Conservation (phyloP, 2,113 vertebrate genomes). For the Gobius niger region DNA sequence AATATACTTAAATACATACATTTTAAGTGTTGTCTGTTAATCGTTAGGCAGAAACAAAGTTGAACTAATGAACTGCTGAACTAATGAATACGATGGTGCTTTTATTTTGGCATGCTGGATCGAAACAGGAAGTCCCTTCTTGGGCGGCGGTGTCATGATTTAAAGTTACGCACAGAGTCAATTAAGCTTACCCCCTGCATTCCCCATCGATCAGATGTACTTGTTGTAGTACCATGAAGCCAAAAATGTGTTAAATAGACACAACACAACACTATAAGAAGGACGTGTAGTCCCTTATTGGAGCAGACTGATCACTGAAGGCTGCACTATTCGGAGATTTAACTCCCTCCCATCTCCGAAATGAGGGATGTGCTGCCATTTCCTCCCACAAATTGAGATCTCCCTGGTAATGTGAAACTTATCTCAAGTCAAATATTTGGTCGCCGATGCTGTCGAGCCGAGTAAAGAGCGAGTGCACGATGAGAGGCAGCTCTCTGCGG, state of each 20-base stretch:
- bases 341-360: conserved; percentile 28
- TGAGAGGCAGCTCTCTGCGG: conserved; percentile 63
- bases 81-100: too few relatives aligned
- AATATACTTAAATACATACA: too few relatives aligned
- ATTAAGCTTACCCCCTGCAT: too few relatives aligned
- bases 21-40: too few relatives aligned
- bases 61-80: too few relatives aligned
- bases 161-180: too few relatives aligned
- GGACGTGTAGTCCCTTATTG: not conserved
- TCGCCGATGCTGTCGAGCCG: conserved; percentile 61
- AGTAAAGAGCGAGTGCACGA: conserved; percentile 55
- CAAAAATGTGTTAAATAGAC: not conserved
- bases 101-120: too few relatives aligned
- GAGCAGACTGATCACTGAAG: not conserved
- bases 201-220: not conserved
- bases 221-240: not conserved
- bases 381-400: conserved; percentile 44
- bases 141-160: too few relatives aligned
- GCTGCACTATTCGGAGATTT: conserved; percentile 14
- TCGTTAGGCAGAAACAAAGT: too few relatives aligned
- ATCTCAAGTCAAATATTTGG: conserved; percentile 71
- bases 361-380: conserved; percentile 38
- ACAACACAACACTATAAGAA: not conserved
- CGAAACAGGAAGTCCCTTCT: too few relatives aligned
- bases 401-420: conserved; percentile 59